These are phyloP conservation scores for Malthinus flaveolus DNA, from an alignment of 2,888 invertebrate species.

Conservation along the genomic window DNA sequence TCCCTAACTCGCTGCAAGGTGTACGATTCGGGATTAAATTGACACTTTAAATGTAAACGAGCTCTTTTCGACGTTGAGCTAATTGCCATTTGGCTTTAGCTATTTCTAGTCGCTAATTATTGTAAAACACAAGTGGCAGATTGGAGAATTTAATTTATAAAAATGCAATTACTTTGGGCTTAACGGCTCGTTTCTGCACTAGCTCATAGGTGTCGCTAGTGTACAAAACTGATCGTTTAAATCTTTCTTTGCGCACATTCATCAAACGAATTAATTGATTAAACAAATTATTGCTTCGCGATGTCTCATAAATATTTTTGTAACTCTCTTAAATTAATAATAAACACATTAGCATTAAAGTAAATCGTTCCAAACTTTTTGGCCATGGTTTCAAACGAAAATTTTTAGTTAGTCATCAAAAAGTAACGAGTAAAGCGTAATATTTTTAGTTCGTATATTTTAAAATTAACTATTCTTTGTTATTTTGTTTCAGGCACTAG, in stretches of 20 bases:
- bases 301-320: background rate
- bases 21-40: too few species aligned
- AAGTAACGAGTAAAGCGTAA: too few species aligned
- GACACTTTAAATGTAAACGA: too few species aligned
- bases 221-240: background rate
- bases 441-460: too few species aligned
- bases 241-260: background rate
- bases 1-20: too few species aligned
- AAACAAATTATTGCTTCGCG: background rate
- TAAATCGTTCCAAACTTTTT: too few species aligned
- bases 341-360: background rate
- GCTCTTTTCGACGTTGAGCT: too few species aligned
- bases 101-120: background rate
- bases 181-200: background rate
- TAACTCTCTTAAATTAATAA: background rate
- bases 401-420: too few species aligned
- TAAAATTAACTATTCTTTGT: constrained; percentile 3
- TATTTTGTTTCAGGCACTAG: constrained; percentile 74
- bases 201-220: background rate
- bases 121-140: background rate
- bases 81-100: too few species aligned
- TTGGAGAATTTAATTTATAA: background rate
- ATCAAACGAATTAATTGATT: background rate
- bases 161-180: background rate
- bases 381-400: too few species aligned